Evolutionary conservation across 2,797 vertebrate species (phyloP).

Genomic region (Poeciliopsis gracilis): DNA sequence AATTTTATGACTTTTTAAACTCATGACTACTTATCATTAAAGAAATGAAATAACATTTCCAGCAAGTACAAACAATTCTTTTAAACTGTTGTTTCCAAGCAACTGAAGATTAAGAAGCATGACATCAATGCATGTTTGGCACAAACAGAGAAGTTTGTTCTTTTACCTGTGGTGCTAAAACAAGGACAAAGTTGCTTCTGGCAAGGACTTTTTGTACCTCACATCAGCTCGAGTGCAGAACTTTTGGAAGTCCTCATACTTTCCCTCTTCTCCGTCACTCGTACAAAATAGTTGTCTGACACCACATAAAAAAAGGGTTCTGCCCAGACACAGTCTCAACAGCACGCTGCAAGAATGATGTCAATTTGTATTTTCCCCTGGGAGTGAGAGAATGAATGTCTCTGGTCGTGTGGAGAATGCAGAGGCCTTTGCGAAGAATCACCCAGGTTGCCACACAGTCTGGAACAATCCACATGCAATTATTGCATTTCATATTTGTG

Average conservation of each 20-base stretch:
- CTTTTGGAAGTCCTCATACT: not conserved
- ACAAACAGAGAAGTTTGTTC: not conserved
- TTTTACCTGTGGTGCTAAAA: not conserved
- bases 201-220: not conserved
- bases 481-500: not conserved
- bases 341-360: not conserved
- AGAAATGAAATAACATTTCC: not conserved
- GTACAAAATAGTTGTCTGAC: not conserved
- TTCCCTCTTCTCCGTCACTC: too few relatives aligned
- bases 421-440: not conserved
- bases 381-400: not conserved
- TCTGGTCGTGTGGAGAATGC: not conserved
- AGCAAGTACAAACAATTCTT: not conserved
- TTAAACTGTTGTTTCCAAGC: not conserved
- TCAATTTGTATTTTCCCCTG: not conserved
- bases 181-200: not conserved
- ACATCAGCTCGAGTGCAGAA: not conserved
- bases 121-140: not conserved
- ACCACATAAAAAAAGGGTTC: not conserved
- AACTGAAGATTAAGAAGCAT: not conserved
- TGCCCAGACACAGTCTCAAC: not conserved
- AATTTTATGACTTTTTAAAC: not conserved
- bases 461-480: not conserved
- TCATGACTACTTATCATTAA: not conserved
- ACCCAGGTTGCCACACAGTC: not conserved